Base-by-base conservation (phyloP, 1,140 invertebrate genomes). In the Agrypnia vestita region DNA sequence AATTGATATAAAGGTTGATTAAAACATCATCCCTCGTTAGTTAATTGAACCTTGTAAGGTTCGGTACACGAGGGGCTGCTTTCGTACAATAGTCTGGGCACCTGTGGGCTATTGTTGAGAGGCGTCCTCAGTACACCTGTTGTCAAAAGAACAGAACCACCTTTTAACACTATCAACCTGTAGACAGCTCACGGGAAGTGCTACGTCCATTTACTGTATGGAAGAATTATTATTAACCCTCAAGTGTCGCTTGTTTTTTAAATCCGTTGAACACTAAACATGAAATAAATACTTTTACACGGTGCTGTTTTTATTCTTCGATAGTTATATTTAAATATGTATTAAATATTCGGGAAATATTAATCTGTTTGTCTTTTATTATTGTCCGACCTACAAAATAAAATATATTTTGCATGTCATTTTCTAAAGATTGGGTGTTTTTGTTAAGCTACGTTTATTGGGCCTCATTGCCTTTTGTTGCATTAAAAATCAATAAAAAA, bases 141-240 rank as follows among this genome's bases (percentile, higher is more conserved):
- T 71, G 67, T 71, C 43, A 71, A 25, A 47, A 71, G 67, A 71
- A 71, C 35, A 15, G 67, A 71, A 17, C 43, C 67, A 71, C 67
- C 67, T 71, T 71, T 71, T 71, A 71, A 71, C 67, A 71, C 67
- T 44, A 47, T 71, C 67, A 46, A 49, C 46, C 67, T 49, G 67
- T 15, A 19, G 67, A 71, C 67, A 71, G 67, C 67, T 49, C 67
- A 71, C 61, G 61, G 61, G 46, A 71, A 71, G 67, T 49, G 67
- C 67, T 44, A 49, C 44, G 67, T 47, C 67, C 61, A 64, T 64
- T 64, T 64, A 25, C 61, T 21, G n/a, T 64, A 13, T 25, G 35
- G 61, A 64, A 64, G 61, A 64, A 64, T 64, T 64, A 51, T 51
- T 13, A 1, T 25, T 43, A 64, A 64, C 61, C 61, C 13, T 64